These are phyloP conservation scores for Amyelois transitella DNA, from an alignment of 1,140 invertebrate genomes.

Conservation along the genomic window DNA sequence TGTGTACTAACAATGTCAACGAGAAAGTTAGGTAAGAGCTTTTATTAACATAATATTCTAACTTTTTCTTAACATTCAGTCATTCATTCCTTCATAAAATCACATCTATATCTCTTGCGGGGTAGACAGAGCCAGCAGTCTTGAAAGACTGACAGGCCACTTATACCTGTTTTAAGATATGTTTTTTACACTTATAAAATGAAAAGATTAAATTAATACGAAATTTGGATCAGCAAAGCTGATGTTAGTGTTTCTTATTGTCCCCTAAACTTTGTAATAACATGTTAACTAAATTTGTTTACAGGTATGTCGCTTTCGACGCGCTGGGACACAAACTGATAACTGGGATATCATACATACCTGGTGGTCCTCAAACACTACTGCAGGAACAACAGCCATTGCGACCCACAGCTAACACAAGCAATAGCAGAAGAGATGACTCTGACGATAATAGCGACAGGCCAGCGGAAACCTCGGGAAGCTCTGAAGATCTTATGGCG, in stretches of 20 bases:
- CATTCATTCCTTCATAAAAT: too few relatives aligned
- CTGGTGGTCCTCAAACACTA: slow-evolving; percentile 20
- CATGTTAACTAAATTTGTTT: slow-evolving; percentile 12
- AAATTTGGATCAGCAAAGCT: too few relatives aligned
- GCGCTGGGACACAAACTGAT: slow-evolving; percentile 87
- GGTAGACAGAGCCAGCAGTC: too few relatives aligned
- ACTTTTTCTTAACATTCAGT: too few relatives aligned
- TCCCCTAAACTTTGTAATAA: too few relatives aligned
- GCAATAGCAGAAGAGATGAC: slow-evolving; percentile 31
- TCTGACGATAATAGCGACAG: slow-evolving; percentile 25
- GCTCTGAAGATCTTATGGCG: slow-evolving; percentile 60
- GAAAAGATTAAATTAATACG: too few relatives aligned
- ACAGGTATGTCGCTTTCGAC: slow-evolving; percentile 90
- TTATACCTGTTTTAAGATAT: too few relatives aligned
- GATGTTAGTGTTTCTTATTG: too few relatives aligned
- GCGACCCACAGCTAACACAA: slow-evolving; percentile 19
- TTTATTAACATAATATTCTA: background rate
- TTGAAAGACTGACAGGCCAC: too few relatives aligned
- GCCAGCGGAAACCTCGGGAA: slow-evolving; percentile 29
- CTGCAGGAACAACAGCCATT: slow-evolving; percentile 18
- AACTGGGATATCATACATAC: slow-evolving; percentile 82
- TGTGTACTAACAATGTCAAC: slow-evolving; percentile 80
- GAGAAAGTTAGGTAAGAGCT: slow-evolving; percentile 83
- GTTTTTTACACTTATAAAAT: too few relatives aligned
- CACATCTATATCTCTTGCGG: too few relatives aligned